Evolutionary conservation across 2,797 vertebrate species (phyloP).

Genomic region (Selene dorsalis): DNA sequence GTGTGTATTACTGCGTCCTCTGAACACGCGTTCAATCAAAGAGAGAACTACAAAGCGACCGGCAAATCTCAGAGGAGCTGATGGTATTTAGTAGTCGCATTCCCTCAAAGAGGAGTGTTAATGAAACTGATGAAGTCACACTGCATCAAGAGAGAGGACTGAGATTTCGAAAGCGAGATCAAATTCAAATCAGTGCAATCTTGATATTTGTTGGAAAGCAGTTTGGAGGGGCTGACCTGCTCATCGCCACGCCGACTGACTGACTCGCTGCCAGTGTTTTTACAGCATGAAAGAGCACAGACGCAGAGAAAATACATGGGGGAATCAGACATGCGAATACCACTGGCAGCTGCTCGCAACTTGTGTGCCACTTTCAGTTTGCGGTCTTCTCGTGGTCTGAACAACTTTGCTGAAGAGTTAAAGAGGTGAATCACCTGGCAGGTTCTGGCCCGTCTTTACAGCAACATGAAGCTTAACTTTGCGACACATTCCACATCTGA

Average conservation of each 20-base stretch:
- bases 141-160: not conserved
- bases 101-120: slow-evolving; percentile 29
- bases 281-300: slow-evolving; percentile 54
- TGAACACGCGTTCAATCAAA: slow-evolving; percentile 44
- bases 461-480: slow-evolving; percentile 34
- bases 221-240: slow-evolving; percentile 13
- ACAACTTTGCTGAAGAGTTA: slow-evolving; percentile 43
- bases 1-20: slow-evolving; percentile 14
- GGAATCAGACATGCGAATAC: slow-evolving; percentile 1
- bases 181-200: slow-evolving; percentile 21
- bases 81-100: slow-evolving; percentile 28
- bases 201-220: slow-evolving; percentile 23
- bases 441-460: slow-evolving; percentile 66
- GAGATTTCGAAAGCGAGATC: slow-evolving; percentile 18
- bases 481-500: slow-evolving; percentile 59
- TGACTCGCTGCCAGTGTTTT: slow-evolving; percentile 52
- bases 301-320: not conserved
- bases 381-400: slow-evolving; percentile 24
- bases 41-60: slow-evolving; percentile 55
- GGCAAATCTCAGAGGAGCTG: slow-evolving; percentile 21
- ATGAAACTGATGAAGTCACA: slow-evolving; percentile 41
- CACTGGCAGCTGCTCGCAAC: slow-evolving; percentile 33
- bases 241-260: slow-evolving; percentile 60
- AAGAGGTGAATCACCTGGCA: slow-evolving; percentile 65
- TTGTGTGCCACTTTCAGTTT: not conserved